Evolutionary conservation across 2,797 vertebrate species (phyloP), one percentile per base, ranked within the genome.

Genomic region (Neostethus bicornis): DNA sequence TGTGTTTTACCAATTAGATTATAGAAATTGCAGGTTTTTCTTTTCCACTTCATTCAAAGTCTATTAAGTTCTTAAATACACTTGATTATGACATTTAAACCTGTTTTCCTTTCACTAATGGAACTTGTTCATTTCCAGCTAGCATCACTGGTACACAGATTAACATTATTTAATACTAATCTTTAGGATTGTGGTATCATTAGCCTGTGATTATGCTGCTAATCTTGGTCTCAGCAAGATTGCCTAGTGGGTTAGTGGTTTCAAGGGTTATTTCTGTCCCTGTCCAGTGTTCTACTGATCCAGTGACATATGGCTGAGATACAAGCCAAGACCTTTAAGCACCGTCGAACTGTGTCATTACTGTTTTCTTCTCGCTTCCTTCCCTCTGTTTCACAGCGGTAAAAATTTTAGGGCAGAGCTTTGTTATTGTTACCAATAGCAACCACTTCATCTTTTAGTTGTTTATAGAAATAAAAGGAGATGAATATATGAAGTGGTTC

Each of bases 131-230:
- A 61, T 48, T 47, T 49, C 28, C 19, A 61, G 47, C 23, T 38
- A 58, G 32, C 19, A 39, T 43, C 41, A 43, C 60, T 48, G 46
- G 29, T 56, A 54, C 55, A 28, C 61, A 73, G 79, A 79, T 83
- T 81, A 81, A 57, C 61, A 46, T 68, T 73, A 81, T 78, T 84
- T 67, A 65, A 78, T 61, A 26, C 62, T 87, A 71, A 83, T 83
- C 79, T 71, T 62, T 53, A 67, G 79, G 80, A 78, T 75, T 81
- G 77, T 58, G 61, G 35, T 73, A 71, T 82, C 75, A 77, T 89
- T 87, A 88, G 80, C 66, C 56, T 34, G 67, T 76, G 78, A 86
- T 87, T 85, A 89, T 66, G 52, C 2, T 57, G 73, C 71, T 90
- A 85, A 91, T 88, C 85, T 81, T 79, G 55, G 54, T 49, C 46